phyloP scores from a whole-genome alignment of 2,113 vertebrate genomes.

The Myiozetetes cayanensis region DNA sequence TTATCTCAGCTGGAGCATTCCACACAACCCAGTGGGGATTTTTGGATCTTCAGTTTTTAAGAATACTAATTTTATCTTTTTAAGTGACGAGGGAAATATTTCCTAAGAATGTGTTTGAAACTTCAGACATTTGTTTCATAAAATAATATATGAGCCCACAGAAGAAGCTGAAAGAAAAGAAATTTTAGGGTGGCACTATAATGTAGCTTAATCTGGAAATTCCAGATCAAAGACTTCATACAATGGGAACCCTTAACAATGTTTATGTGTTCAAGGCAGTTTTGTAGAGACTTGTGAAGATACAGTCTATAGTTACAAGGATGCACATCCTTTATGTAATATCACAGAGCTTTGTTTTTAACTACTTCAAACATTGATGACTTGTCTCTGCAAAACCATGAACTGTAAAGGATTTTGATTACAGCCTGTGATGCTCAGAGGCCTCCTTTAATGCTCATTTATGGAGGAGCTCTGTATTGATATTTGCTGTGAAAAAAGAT shows the following conservation, averaged over 20 bases:
- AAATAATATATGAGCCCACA: neutral
- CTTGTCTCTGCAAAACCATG: neutral
- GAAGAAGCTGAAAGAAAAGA: neutral
- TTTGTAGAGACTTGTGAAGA: neutral
- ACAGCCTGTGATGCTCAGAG: neutral
- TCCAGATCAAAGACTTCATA: neutral
- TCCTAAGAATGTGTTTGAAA: slow-evolving; percentile 2
- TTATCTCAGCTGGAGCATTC: neutral
- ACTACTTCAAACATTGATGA: neutral
- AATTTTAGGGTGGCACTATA: neutral
- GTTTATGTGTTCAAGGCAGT: neutral
- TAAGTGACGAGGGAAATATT: neutral
- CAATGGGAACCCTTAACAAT: neutral
- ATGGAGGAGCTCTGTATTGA: neutral
- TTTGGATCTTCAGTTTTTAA: neutral
- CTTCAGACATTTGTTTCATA: neutral
- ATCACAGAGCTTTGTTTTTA: neutral
- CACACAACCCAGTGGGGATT: neutral
- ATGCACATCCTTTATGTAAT: neutral
- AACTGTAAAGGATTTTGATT: neutral
- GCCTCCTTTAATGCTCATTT: neutral
- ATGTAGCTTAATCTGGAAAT: neutral
- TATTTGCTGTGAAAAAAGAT: neutral
- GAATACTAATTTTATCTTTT: neutral
- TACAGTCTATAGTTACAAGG: neutral